A percentile compares a stretch with the other conserved stretches of the same genome.
Evolutionary conservation across 2,888 invertebrate genomes (phyloP).

Genomic region (Cyaniris semiargus): DNA sequence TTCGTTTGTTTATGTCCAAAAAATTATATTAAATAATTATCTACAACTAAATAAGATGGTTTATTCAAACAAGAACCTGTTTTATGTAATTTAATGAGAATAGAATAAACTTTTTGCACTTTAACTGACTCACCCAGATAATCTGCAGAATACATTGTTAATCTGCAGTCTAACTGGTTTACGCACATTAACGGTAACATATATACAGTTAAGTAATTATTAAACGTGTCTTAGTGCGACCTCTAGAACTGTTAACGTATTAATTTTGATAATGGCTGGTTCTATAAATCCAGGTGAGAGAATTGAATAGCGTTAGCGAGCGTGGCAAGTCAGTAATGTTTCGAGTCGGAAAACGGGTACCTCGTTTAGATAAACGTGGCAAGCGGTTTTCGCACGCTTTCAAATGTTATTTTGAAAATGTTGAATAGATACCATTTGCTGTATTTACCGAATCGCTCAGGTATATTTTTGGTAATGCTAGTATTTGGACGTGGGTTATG

Average conservation of each 20-base stretch:
- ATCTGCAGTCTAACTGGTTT: too few species aligned
- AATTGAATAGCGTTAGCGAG: conserved; percentile 35
- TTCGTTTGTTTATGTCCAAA: too few species aligned
- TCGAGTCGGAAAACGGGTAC: conserved; percentile 38
- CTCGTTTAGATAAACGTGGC: conserved; percentile 53
- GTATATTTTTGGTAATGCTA: background rate
- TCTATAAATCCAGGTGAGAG: conserved; percentile 34
- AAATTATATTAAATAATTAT: too few species aligned
- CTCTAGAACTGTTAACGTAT: background rate
- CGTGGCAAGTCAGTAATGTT: conserved; percentile 34
- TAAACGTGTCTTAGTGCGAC: too few species aligned
- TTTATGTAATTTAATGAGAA: too few species aligned
- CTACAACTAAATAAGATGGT: too few species aligned
- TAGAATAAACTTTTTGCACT: too few species aligned
- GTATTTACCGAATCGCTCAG: background rate
- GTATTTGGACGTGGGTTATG: background rate
- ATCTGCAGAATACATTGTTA: too few species aligned
- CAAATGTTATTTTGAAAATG: conserved; percentile 52
- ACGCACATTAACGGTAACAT: too few species aligned
- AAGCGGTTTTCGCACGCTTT: conserved; percentile 49
- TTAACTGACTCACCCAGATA: too few species aligned
- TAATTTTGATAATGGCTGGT: conserved; percentile 5
- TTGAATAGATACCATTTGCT: conserved; percentile 24
- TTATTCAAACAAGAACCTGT: too few species aligned
- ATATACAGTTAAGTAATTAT: too few species aligned